Base-by-base conservation (phyloP, 2,888 invertebrate genomes). In the Lumbricus terrestris region DNA sequence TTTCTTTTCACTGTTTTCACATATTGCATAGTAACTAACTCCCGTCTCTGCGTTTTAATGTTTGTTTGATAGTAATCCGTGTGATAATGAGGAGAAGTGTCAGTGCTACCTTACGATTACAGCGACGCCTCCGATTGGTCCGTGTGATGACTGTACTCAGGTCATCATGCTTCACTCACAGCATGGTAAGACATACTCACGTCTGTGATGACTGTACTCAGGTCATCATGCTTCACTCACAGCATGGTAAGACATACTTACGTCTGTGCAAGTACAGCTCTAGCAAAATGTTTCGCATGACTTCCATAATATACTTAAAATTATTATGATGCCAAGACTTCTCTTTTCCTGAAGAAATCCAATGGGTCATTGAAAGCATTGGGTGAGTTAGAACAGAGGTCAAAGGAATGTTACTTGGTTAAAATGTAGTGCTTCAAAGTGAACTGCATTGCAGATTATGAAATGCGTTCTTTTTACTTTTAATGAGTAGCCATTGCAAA, bases 31-130 rank as follows among this genome's bases (percentile, higher is more conserved):
- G 47, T 47, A 47, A 47, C 47, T 47, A 4, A 47, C 47, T 18
- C 4, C 18, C 15, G 6, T 40, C 40, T n/a, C n/a, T 47, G 47
- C 16, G 8, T 11, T 69, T 69, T 8, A 69, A 69, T 69, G 29
- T 69, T 69, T n/a, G n/a, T 34, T 88, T 6, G 16, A 35, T 40
- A 90, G 90, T 83, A 83, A 40, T 40, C 93, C 93, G 40, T 93
- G 93, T 85, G 92, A 93, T 83, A 93, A 93, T 47, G 94, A 94
- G 90, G 95, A 95, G 92, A 94, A 94, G 42, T 93, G 94, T 83
- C 94, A 95, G 91, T 95, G 96, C 91, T 96, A 96, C 93, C 95
- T 97, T 92, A 96, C 97, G 29, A 96, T 97, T 93, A 96, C 97
- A 88, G 96, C 96, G 88, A 95, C 96, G 93, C 97, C 97, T 90